phyloP scores from a whole-genome alignment of 1,140 invertebrate species.

The Saccostrea glomerata region DNA sequence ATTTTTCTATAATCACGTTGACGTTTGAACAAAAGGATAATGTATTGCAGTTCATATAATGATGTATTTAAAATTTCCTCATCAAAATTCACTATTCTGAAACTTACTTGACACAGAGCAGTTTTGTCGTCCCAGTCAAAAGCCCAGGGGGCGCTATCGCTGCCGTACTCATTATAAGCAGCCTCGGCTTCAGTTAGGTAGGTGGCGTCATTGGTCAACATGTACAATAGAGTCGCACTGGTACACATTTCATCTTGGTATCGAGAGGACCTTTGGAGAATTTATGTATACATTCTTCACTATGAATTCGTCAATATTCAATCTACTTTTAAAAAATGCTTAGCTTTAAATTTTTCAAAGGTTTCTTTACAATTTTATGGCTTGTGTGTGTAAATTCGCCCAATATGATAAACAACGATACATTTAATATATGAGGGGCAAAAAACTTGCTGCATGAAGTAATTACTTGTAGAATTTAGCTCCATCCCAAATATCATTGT shows the following conservation, averaged over 20 bases:
- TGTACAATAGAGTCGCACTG: conserved; percentile 83
- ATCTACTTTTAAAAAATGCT: neutral
- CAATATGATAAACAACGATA: neutral
- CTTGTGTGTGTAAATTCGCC: too few species aligned
- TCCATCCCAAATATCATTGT: conserved; percentile 63
- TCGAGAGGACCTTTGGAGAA: conserved; percentile 79
- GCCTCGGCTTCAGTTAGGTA: conserved; percentile 82
- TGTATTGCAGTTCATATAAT: too few species aligned
- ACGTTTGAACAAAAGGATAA: too few species aligned
- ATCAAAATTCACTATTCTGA: too few species aligned
- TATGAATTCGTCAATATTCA: neutral
- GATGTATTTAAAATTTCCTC: too few species aligned
- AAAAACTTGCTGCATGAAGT: neutral
- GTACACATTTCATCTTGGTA: conserved; percentile 84
- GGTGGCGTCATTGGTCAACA: conserved; percentile 80
- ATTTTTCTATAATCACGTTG: too few species aligned
- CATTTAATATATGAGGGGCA: too few species aligned
- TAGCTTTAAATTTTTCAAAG: too few species aligned
- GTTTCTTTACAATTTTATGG: too few species aligned
- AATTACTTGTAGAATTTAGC: conserved; percentile 70
- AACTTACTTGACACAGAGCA: conserved; percentile 73
- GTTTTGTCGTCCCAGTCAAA: conserved; percentile 84
- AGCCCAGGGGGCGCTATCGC: conserved; percentile 62
- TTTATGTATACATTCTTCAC: neutral
- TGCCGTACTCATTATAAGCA: conserved; percentile 43